phyloP scores from a whole-genome alignment of 2,888 invertebrate genomes.

The Holacanthella duospinosa region DNA sequence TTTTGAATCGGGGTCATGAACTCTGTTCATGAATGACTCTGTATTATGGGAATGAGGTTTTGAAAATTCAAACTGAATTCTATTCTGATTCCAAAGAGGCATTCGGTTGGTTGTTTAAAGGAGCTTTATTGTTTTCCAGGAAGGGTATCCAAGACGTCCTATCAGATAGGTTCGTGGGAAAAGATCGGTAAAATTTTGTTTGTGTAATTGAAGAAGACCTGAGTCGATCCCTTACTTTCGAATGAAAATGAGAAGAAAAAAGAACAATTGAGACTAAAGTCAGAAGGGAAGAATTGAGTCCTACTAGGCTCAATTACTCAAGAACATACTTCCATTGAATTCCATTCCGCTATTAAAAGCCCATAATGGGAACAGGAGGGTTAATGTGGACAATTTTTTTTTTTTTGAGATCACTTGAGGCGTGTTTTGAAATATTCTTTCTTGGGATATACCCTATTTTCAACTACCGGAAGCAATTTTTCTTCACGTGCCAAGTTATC shows the following conservation, averaged over 20 bases:
- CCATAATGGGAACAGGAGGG: background rate
- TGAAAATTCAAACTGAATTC: no score
- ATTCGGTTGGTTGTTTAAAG: no score
- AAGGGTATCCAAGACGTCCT: no score
- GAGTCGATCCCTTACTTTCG: background rate
- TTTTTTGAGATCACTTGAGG: background rate
- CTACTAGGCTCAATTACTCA: slow-evolving; percentile 1
- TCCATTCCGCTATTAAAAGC: background rate
- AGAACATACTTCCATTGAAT: background rate
- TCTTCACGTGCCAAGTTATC: no score
- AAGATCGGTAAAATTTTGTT: slow-evolving; percentile 4
- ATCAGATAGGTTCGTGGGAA: slow-evolving; percentile 1
- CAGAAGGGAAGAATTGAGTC: background rate
- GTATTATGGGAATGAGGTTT: no score
- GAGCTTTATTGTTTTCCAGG: no score
- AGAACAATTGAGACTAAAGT: background rate
- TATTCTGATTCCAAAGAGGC: no score
- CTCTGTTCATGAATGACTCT: no score
- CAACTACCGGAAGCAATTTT: background rate
- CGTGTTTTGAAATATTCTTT: background rate
- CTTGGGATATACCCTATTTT: background rate
- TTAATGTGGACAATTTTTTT: background rate
- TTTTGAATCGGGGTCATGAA: no score
- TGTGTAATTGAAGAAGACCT: slow-evolving; percentile 5
- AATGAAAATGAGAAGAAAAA: background rate